Evolutionary conservation across 2,888 invertebrate species (phyloP).

Genomic region (Halocaridina rubra): DNA sequence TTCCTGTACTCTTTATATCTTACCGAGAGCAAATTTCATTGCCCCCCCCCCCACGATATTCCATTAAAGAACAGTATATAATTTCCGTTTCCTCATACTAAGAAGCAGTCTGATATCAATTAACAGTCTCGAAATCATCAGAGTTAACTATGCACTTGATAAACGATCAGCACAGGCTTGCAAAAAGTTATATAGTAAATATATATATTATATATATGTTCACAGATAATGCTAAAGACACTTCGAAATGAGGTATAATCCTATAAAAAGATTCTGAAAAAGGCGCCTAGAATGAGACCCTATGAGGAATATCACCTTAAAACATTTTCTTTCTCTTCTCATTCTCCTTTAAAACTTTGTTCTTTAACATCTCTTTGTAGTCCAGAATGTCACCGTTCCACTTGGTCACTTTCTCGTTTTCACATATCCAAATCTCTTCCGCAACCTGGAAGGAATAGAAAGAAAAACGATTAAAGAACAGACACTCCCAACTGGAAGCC

Average conservation of each 20-base stretch:
- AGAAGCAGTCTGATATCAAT: too few species aligned
- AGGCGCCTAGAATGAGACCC: not conserved
- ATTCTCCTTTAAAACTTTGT: slow-evolving; percentile 83
- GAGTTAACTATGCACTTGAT: too few species aligned
- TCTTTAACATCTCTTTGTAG: slow-evolving; percentile 95
- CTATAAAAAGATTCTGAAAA: not conserved
- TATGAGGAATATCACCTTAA: not conserved
- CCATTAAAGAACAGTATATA: too few species aligned
- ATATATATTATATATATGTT: not conserved
- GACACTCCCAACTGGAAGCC: too few species aligned
- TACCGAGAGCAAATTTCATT: too few species aligned
- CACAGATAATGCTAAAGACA: not conserved
- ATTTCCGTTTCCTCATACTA: too few species aligned
- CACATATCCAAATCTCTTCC: slow-evolving; percentile 99
- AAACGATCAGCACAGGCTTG: not conserved
- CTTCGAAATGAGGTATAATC: not conserved
- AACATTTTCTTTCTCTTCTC: slow-evolving; percentile 62
- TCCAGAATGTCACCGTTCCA: slow-evolving; percentile 96
- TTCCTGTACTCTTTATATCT: too few species aligned
- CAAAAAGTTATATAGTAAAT: not conserved
- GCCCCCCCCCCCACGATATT: too few species aligned
- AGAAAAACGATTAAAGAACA: not conserved
- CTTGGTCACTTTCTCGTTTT: slow-evolving; percentile 93
- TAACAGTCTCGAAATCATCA: too few species aligned
- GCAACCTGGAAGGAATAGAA: slow-evolving; percentile 82